A percentile compares a stretch with the other conserved stretches of the same genome.
Evolutionary conservation across 2,888 invertebrate species (phyloP).

Genomic region (Napeogenes sylphis): DNA sequence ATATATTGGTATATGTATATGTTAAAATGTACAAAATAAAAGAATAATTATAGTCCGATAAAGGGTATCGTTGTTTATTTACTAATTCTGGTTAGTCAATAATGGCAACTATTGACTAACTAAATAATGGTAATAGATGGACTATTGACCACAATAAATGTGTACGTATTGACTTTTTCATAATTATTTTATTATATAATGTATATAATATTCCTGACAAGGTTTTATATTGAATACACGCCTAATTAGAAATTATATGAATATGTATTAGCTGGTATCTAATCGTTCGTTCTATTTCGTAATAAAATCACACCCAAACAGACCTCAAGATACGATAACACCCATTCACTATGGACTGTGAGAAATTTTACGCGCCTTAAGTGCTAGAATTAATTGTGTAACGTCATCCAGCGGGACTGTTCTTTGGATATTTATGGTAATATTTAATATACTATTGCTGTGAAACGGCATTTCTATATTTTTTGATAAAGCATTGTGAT

Average conservation of each 20-base stretch:
- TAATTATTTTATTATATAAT: too few relatives aligned
- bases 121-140: too few relatives aligned
- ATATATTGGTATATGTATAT: too few relatives aligned
- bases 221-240: not conserved
- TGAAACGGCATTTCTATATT: not conserved
- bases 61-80: too few relatives aligned
- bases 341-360: slow-evolving; percentile 56
- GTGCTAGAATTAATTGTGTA: slow-evolving; percentile 48
- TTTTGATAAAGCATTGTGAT: too few relatives aligned
- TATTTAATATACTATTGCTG: slow-evolving; percentile 19
- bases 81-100: too few relatives aligned
- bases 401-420: slow-evolving; percentile 41
- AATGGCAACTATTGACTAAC: too few relatives aligned
- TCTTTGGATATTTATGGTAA: slow-evolving; percentile 18
- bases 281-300: slow-evolving; percentile 7
- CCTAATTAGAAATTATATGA: not conserved
- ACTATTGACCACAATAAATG: too few relatives aligned
- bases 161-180: too few relatives aligned
- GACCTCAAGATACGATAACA: slow-evolving; percentile 52
- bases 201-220: not conserved
- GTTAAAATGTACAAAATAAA: too few relatives aligned
- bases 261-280: slow-evolving; percentile 3
- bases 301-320: slow-evolving; percentile 5
- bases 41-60: too few relatives aligned
- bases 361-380: slow-evolving; percentile 64